Percentiles rank a stretch among this genome's conserved stretches.
Evolutionary conservation across 2,113 vertebrate genomes (phyloP).

Genomic region (Ia io): DNA sequence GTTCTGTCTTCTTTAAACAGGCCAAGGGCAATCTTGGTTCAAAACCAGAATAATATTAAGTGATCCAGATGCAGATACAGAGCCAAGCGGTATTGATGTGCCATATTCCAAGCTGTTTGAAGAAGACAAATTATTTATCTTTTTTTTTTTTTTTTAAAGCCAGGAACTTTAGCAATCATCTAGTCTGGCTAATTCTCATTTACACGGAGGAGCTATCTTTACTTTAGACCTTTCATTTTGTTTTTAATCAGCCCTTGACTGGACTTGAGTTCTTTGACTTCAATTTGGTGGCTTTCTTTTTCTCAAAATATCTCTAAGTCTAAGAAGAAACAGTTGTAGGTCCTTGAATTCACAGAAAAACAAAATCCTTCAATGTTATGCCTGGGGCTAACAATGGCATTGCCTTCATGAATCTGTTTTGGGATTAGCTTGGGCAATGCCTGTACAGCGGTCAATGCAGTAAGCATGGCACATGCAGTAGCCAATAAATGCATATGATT

Average conservation of each 20-base stretch:
- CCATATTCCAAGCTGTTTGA: background rate
- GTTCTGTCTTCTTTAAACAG: background rate
- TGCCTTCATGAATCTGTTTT: background rate
- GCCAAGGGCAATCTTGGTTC: background rate
- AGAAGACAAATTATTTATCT: background rate
- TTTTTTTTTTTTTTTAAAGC: background rate
- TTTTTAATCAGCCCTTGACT: background rate
- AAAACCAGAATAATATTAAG: background rate
- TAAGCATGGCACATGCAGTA: rapidly evolving
- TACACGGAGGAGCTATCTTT: background rate
- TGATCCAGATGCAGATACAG: background rate
- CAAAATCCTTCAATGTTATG: rapidly evolving
- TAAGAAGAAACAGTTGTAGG: background rate
- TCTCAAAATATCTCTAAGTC: background rate
- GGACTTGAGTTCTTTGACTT: background rate
- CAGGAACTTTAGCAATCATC: background rate
- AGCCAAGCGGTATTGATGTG: background rate
- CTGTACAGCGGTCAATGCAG: rapidly evolving
- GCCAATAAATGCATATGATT: rapidly evolving
- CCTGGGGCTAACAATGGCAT: background rate
- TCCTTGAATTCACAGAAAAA: background rate
- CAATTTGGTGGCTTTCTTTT: background rate
- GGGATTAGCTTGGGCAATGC: background rate
- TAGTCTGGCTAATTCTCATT: background rate
- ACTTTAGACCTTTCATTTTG: background rate